Evolutionary conservation across 2,113 vertebrate genomes (phyloP).

Genomic region (Myotis davidii): DNA sequence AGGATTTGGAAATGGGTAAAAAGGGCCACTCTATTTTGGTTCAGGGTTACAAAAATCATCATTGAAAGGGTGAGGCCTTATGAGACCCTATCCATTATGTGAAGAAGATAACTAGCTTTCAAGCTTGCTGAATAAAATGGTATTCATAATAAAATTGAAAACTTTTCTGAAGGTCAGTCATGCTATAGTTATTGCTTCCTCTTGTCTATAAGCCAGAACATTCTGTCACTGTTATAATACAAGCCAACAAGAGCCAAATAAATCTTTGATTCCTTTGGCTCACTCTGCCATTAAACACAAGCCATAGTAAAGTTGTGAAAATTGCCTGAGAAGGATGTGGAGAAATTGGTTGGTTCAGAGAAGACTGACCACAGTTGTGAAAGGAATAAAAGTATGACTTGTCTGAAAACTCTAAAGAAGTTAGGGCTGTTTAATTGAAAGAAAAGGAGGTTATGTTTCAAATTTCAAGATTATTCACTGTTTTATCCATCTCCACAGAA

Average conservation of each 20-base stretch:
- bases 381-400: conserved; percentile 48
- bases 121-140: conserved; percentile 53
- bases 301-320: conserved; percentile 62
- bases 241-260: conserved; percentile 73
- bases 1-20: not conserved
- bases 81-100: not conserved
- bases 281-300: conserved; percentile 64
- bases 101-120: conserved; percentile 65
- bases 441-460: not conserved
- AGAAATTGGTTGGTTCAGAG: conserved; percentile 56
- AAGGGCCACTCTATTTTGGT: not conserved
- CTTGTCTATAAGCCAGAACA: conserved; percentile 68
- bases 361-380: conserved; percentile 54
- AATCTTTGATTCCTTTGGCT: conserved; percentile 75
- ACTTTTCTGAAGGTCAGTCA: conserved; percentile 70
- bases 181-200: conserved; percentile 75
- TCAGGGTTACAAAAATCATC: not conserved
- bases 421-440: conserved; percentile 42
- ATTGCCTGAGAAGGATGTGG: conserved; percentile 49
- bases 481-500: conserved; percentile 44
- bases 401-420: conserved; percentile 29
- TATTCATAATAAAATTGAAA: conserved; percentile 58
- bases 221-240: conserved; percentile 75
- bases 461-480: conserved; percentile 35
- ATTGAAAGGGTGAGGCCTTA: not conserved